Base-by-base conservation (phyloP, 1,140 invertebrate genomes). In the Drosophila ohnishii region DNA sequence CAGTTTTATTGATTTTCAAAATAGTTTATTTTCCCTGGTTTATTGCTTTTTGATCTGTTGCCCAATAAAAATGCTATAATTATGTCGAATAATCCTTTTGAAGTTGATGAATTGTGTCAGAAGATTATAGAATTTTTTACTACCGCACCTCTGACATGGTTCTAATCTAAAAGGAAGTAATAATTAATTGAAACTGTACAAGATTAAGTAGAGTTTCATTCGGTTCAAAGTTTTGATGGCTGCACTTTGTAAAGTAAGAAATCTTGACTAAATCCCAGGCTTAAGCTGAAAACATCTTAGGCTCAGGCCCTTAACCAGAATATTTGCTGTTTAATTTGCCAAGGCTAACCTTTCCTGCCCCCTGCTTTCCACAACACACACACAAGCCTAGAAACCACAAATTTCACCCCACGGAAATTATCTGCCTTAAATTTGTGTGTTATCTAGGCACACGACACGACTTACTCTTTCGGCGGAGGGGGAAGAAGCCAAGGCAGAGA, bases 401-500 rank as follows among this genome's bases (percentile, higher is more conserved):
- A 39, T 35, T 34, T 35, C 47, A 30, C 28, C 51, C 72, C 34
- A n/a, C 28, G 28, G 39, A 37, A 55, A 39, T 75, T 75, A 75
- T 75, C 56, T 14, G 35, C 62, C 4, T 60, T 56, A 75, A 76
- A 44, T 50, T 76, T 76, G 45, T 55, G 65, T 84, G 10, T 79
- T 78, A 71, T 75, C 76, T 62, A 25, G 71, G 76, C 79, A 60
- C 74, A 81, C 67, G 78, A 75, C 75, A 39, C 47, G 45, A 40
- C 42, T 50, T 50, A 72, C 22, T 1, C 45, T 72, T 71, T 30
- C 16, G 7, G 19, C 14, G 16, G 16, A 25, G 61, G 44, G 47
- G 28, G 13, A 25, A 55, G 63, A 28, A 48, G 48, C 16, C 44
- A 44, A 60, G 70, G 40, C 56, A 19, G 25, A 8, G 39, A 22